Conservation (phyloP, 2,888 invertebrate genomes). For the Ichneumoninae sp. region DNA sequence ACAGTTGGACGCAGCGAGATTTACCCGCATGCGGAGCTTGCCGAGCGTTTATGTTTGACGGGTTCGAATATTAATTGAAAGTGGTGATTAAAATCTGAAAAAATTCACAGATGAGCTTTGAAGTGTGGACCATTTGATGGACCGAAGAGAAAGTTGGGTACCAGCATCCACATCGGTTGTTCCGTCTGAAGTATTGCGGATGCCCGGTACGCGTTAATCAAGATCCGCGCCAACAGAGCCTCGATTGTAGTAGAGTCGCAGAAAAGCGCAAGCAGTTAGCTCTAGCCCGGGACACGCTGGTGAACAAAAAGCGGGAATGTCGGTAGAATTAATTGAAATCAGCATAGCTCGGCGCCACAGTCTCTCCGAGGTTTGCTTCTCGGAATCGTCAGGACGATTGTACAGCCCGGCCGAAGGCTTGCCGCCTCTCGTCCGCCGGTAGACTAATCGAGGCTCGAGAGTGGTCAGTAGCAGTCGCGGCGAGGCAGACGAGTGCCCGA, state of each 20-base stretch:
- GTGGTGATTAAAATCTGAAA: background rate
- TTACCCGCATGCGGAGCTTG: background rate
- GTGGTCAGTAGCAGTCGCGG: constrained; percentile 23
- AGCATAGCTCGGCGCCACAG: constrained; percentile 72
- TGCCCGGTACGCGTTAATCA: background rate
- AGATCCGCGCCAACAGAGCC: background rate
- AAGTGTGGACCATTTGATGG: background rate
- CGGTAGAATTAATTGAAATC: constrained; percentile 76
- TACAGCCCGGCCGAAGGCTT: background rate
- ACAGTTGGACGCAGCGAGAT: background rate
- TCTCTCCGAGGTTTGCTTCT: constrained; percentile 14
- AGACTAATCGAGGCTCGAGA: constrained; percentile 19
- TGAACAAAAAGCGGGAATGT: constrained; percentile 65
- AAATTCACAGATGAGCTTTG: background rate
- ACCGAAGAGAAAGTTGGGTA: background rate
- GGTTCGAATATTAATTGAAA: background rate
- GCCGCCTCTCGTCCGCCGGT: constrained; percentile 16
- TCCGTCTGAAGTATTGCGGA: background rate
- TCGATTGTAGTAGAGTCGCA: constrained; percentile 9
- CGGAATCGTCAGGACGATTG: constrained; percentile 10
- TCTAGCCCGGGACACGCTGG: constrained; percentile 15
- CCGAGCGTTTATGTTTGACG: background rate
- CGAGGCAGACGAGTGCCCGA: background rate
- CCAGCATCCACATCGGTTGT: background rate
- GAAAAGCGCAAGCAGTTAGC: constrained; percentile 12